Percentiles rank a stretch among this genome's conserved stretches.
These are phyloP conservation scores for Cosmia pyralina DNA, from an alignment of 2,888 invertebrate genomes.

Conservation along the genomic window DNA sequence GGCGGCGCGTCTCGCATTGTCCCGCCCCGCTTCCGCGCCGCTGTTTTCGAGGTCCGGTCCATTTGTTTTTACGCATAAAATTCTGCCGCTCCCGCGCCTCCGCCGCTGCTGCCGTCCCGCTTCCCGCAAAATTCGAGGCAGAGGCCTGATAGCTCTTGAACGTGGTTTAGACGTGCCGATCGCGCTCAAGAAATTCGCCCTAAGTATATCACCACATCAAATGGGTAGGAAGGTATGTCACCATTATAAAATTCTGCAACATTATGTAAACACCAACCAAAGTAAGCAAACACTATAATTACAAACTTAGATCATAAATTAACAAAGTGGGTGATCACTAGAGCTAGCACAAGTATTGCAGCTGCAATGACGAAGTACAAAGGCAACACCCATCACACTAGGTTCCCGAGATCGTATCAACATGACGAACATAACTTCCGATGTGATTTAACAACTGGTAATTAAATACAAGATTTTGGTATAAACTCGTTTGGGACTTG, in stretches of 20 bases:
- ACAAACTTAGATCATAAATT: conserved; percentile 51
- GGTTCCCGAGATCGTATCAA: conserved; percentile 58
- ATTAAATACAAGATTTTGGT: conserved; percentile 59
- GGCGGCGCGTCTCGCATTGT: too few species aligned
- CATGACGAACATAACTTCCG: conserved; percentile 57
- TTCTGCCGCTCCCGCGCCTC: too few species aligned
- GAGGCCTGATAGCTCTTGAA: too few species aligned
- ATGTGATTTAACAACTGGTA: conserved; percentile 54
- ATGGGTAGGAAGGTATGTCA: neutral
- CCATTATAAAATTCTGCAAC: neutral
- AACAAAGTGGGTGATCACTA: conserved; percentile 48
- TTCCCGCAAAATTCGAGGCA: too few species aligned
- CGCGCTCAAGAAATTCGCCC: neutral
- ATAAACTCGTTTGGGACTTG: conserved; percentile 32
- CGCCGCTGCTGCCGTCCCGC: too few species aligned
- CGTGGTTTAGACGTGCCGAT: too few species aligned
- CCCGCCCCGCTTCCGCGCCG: too few species aligned
- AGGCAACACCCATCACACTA: conserved; percentile 56
- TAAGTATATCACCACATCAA: neutral
- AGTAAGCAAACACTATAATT: conserved; percentile 57
- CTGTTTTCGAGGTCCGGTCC: too few species aligned
- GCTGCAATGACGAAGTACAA: conserved; percentile 55
- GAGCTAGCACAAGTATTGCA: conserved; percentile 37
- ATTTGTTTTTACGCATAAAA: too few species aligned
- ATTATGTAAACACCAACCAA: conserved; percentile 38